Evolutionary conservation across 2,113 vertebrate genomes (phyloP).

Genomic region (Apodemus sylvaticus): DNA sequence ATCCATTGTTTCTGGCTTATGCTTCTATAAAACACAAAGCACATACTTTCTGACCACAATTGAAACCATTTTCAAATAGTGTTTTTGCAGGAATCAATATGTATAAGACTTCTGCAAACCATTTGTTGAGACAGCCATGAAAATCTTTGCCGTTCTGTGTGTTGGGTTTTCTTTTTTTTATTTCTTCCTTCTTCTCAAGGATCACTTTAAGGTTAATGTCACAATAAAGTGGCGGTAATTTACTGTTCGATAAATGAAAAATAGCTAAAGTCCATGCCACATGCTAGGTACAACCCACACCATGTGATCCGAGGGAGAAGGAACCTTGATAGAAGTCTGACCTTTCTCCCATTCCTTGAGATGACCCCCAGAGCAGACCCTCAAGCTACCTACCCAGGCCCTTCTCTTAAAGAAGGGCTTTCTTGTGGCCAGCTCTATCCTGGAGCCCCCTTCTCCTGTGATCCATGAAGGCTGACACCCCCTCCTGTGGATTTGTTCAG

Average conservation of each 20-base stretch:
- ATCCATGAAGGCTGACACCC: not conserved
- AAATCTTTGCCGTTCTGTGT: not conserved
- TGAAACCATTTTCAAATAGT: conserved; percentile 54
- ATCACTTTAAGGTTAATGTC: conserved; percentile 17
- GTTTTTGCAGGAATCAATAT: conserved; percentile 17
- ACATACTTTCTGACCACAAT: conserved; percentile 57
- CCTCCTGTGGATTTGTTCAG: not conserved
- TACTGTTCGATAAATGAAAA: not conserved
- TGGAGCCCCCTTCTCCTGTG: not conserved
- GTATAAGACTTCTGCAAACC: not conserved
- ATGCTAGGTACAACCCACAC: not conserved
- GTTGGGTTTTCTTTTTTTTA: not conserved
- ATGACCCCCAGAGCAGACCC: not conserved
- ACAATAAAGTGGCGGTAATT: not conserved
- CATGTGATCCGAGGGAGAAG: not conserved
- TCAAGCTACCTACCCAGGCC: not conserved
- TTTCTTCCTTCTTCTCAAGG: not conserved
- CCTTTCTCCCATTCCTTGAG: not conserved
- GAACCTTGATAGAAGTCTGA: not conserved
- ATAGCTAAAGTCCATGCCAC: fast-evolving
- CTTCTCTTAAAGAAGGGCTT: not conserved
- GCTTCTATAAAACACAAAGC: conserved; percentile 40
- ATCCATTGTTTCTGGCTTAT: conserved; percentile 22
- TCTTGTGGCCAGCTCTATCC: not conserved
- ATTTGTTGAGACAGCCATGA: not conserved